Evolutionary conservation across 1,140 invertebrate genomes (phyloP).

Genomic region (Geopemphigus sp.): DNA sequence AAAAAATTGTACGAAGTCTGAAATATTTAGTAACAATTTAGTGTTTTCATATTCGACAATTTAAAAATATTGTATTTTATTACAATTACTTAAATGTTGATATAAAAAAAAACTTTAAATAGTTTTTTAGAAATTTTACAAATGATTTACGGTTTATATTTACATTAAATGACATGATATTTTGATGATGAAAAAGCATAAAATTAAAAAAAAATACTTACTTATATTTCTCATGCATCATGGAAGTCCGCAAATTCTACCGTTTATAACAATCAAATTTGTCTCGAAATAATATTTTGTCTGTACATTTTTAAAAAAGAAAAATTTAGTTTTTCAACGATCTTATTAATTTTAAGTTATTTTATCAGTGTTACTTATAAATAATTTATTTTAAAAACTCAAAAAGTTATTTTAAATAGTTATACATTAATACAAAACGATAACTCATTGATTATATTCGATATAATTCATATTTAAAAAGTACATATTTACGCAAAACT

Average conservation of each 20-base stretch:
- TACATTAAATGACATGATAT: no score
- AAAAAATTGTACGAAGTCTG: no score
- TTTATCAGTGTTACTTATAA: neutral
- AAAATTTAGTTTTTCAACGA: neutral
- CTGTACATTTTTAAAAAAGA: neutral
- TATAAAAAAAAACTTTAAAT: no score
- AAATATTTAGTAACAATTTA: no score
- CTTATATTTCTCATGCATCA: neutral
- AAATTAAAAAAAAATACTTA: neutral
- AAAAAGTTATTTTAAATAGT: neutral
- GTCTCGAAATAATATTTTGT: neutral
- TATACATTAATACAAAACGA: neutral
- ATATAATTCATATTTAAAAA: neutral
- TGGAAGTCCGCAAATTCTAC: neutral
- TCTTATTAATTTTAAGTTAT: neutral
- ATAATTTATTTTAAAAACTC: slow-evolving; percentile 7
- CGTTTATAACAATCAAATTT: neutral
- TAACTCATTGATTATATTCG: neutral
- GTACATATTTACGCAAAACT: no score
- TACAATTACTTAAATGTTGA: no score
- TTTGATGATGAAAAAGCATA: no score
- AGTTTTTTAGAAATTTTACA: no score
- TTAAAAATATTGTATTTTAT: no score
- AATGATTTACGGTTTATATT: no score
- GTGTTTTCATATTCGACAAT: no score